A percentile compares a stretch with the other conserved stretches of the same genome.
phyloP scores from a whole-genome alignment of 1,140 invertebrate species.

The Diorhabda elongata region DNA sequence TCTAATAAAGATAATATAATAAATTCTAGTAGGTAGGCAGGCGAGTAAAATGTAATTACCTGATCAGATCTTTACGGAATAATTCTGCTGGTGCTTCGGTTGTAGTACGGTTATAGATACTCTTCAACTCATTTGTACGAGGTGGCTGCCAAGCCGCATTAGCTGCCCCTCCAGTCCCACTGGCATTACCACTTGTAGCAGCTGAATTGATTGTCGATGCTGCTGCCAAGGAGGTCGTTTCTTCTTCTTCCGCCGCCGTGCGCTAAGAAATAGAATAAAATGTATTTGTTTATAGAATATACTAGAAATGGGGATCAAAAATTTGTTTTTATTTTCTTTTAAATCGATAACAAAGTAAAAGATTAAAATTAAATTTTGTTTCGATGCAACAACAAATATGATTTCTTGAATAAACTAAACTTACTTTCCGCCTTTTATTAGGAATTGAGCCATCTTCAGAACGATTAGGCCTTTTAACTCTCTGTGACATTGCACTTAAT shows the following conservation, averaged over 20 bases:
- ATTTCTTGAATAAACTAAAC: conserved; percentile 27
- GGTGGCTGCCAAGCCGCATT: conserved; percentile 75
- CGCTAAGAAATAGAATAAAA: conserved; percentile 21
- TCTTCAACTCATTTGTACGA: conserved; percentile 78
- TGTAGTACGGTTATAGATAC: conserved; percentile 84
- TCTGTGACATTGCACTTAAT: conserved; percentile 59
- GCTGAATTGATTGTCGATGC: conserved; percentile 47
- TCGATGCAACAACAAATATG: conserved; percentile 19
- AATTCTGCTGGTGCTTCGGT: conserved; percentile 85
- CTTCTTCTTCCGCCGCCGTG: conserved; percentile 52
- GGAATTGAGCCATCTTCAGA: conserved; percentile 63
- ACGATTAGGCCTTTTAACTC: conserved; percentile 63
- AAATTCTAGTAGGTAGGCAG: no score
- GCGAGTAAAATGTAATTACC: not conserved
- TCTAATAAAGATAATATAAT: no score
- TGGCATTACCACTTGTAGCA: conserved; percentile 61
- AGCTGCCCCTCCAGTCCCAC: conserved; percentile 61
- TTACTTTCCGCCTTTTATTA: conserved; percentile 65
- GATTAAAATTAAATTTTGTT: conserved; percentile 4
- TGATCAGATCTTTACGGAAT: conserved; percentile 93
- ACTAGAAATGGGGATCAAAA: no score
- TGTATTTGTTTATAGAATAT: no score
- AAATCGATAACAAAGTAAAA: not conserved
- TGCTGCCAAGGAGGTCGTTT: conserved; percentile 57
- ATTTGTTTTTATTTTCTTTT: no score